phyloP scores from a whole-genome alignment of 2,113 vertebrate genomes.

The Catharus fuscescens region DNA sequence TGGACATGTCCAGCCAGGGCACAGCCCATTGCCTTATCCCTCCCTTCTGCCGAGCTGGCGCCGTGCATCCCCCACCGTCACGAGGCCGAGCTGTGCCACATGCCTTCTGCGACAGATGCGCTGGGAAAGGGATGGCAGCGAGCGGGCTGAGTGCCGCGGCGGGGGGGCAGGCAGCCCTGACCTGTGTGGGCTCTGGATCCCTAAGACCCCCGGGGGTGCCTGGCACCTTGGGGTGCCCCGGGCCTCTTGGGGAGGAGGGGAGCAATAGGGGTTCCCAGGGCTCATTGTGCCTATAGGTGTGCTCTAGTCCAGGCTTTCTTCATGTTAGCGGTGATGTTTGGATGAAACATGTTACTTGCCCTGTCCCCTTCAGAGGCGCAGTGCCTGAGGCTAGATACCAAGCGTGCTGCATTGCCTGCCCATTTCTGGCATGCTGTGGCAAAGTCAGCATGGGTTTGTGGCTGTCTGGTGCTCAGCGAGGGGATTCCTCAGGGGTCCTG shows the following conservation, averaged over 20 bases:
- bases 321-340: fast-evolving
- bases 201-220: background rate
- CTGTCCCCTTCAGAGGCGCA: fast-evolving
- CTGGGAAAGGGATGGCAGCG: background rate
- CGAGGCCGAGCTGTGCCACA: constrained; percentile 25
- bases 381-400: fast-evolving
- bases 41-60: background rate
- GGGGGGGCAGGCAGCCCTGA: background rate
- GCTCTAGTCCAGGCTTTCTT: background rate
- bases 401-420: fast-evolving
- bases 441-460: background rate
- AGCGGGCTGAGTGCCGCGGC: background rate
- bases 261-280: background rate
- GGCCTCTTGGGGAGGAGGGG: background rate
- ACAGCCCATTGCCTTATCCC: background rate
- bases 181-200: background rate
- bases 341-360: fast-evolving
- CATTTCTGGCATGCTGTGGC: fast-evolving
- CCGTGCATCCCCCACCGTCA: background rate
- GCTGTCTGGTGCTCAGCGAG: background rate
- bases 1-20: background rate
- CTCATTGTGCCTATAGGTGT: fast-evolving
- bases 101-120: constrained; percentile 42
- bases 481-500: fast-evolving
- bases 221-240: background rate